Conservation (phyloP, 2,113 vertebrate genomes). For the Silurus glanis region DNA sequence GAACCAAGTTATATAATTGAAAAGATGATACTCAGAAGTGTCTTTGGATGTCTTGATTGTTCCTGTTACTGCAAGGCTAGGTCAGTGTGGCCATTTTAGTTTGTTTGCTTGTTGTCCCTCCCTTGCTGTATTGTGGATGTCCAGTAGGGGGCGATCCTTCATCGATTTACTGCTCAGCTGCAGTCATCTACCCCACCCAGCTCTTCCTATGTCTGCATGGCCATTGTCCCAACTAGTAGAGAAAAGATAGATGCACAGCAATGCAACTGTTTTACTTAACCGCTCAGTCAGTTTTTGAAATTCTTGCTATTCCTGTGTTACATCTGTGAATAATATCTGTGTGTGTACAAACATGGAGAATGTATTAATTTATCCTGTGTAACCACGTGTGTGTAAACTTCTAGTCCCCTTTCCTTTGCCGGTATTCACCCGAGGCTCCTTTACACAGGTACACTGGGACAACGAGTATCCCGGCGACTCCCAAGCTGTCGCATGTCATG, state of each 20-base stretch:
- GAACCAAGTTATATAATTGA: background rate
- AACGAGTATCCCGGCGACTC: slow-evolving; percentile 38
- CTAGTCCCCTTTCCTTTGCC: background rate
- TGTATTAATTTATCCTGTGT: background rate
- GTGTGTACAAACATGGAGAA: background rate
- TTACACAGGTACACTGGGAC: slow-evolving; percentile 3
- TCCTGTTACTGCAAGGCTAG: background rate
- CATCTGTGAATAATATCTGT: background rate
- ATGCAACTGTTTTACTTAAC: background rate
- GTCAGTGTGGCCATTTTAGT: background rate
- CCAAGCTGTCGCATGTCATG: slow-evolving; percentile 50
- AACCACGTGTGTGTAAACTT: background rate
- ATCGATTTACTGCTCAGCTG: slow-evolving; percentile 30
- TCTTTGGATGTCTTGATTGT: background rate
- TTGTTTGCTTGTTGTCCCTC: background rate
- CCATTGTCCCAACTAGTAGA: slow-evolving; percentile 31
- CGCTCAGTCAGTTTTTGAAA: background rate
- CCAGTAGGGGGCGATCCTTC: slow-evolving; percentile 65
- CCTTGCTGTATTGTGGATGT: background rate
- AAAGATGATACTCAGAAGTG: background rate
- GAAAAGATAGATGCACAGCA: background rate
- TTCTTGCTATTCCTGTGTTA: background rate
- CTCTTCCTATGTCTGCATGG: background rate
- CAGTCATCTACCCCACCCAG: background rate
- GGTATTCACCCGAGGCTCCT: background rate